Evolutionary conservation across 92 coral and sea anemone species (phyloP).

Genomic region (Palythoa caribaeorum): DNA sequence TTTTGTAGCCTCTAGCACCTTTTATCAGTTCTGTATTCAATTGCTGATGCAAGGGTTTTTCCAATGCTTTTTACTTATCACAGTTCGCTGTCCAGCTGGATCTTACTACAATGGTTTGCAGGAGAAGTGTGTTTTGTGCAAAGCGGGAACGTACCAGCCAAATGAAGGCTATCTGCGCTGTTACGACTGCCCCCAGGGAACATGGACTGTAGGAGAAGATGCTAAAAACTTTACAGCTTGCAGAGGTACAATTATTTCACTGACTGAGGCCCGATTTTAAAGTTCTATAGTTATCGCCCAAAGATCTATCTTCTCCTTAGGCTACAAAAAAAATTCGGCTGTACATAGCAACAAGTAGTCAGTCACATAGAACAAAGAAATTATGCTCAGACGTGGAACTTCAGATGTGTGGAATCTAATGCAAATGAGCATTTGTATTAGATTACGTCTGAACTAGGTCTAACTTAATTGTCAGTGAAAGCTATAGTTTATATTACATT

Average conservation of each 20-base stretch:
- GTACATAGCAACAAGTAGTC: too few species aligned
- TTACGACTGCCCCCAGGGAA: conserved; percentile 81
- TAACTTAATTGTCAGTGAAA: too few species aligned
- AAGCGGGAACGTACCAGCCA: conserved; percentile 87
- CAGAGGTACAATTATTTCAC: conserved; percentile 60
- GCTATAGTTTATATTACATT: too few species aligned
- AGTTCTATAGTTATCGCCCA: too few species aligned
- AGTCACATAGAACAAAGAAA: too few species aligned
- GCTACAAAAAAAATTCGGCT: background rate
- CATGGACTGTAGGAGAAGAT: conserved; percentile 90
- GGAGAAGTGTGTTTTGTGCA: conserved; percentile 81
- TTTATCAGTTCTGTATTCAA: too few species aligned
- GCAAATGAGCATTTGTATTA: too few species aligned
- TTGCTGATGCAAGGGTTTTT: background rate
- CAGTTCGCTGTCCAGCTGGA: conserved; percentile 96
- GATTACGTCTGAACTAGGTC: too few species aligned
- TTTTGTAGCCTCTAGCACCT: too few species aligned
- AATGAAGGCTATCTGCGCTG: conserved; percentile 87
- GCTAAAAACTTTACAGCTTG: conserved; percentile 94
- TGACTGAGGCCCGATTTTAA: background rate
- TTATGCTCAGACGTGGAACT: too few species aligned
- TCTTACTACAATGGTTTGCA: conserved; percentile 75
- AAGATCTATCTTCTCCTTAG: background rate
- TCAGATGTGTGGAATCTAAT: too few species aligned
- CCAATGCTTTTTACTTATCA: background rate